Evolutionary conservation across 1,140 invertebrate genomes (phyloP), one percentile per base, ranked within the genome.

Genomic region (Danaus melanippus): DNA sequence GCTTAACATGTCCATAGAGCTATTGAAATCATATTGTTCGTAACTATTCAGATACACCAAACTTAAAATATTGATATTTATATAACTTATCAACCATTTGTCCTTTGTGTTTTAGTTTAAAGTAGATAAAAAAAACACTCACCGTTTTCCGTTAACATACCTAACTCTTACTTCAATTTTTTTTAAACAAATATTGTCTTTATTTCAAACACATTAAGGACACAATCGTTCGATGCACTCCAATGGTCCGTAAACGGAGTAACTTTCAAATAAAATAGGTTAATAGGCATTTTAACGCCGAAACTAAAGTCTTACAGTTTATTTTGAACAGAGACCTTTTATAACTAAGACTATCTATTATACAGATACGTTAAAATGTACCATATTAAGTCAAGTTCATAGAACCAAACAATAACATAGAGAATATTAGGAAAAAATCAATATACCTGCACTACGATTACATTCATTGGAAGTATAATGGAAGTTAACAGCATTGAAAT

Each of bases 261-360:
- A 71, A 81, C 80, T 80, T 80, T 84, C 70, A 75, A 82, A 82
- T 81, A 76, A 84, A 80, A 80, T 82, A 74, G 79, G 79, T 80
- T 84, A 82, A 84, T 84, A 81, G 76, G 69, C 66, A 69, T 79
- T 84, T 84, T 81, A 84, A 79, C 75, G 70, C 73, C 71, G 64
- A 79, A 83, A 79, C 71, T 75, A 71, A 71, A 80, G 62, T 71
- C 64, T 71, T 72, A 69, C 66, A 70, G 66, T 78, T 74, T 71
- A 72, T 79, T 81, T 78, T 66, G 76, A 71, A 71, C 65, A 62
- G 71, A 64, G 69, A 74, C 69, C 66, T 69, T 70, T 75, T 67
- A 60, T 50, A 53, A 46, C 74, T 78, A 65, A 76, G 79, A 80
- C 53, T 32, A 32, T 32, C 21, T 32, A 32, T 32, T 3, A 32